A percentile compares a stretch with the other conserved stretches of the same genome.
phyloP scores from a whole-genome alignment of 2,113 vertebrate genomes.

The Reinhardtius hippoglossoides region DNA sequence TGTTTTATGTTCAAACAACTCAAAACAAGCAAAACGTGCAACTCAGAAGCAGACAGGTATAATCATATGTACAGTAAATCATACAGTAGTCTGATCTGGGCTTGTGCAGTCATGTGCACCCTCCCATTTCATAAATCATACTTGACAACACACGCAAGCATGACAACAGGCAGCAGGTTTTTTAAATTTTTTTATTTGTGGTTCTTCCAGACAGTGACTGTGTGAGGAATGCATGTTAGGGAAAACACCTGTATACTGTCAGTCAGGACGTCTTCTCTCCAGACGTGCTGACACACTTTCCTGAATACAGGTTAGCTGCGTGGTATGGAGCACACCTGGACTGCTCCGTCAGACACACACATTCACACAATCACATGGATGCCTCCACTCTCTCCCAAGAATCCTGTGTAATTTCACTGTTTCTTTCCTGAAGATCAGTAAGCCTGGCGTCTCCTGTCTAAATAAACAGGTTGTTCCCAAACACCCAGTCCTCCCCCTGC shows the following conservation, averaged over 20 bases:
- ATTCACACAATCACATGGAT: conserved; percentile 21
- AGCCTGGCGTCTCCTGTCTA: conserved; percentile 4
- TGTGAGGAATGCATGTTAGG: conserved; percentile 57
- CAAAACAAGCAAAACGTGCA: conserved; percentile 2
- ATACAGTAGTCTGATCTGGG: conserved; percentile 38
- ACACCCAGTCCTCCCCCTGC: background rate
- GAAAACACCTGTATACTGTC: conserved; percentile 62
- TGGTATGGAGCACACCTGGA: conserved; percentile 78
- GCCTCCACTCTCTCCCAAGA: conserved; percentile 22
- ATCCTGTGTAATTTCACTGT: conserved; percentile 24
- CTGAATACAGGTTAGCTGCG: conserved; percentile 50
- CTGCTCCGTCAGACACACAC: conserved; percentile 23
- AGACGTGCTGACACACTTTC: conserved; percentile 77
- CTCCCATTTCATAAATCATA: conserved; percentile 62
- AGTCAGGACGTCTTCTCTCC: conserved; percentile 35
- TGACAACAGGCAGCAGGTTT: conserved; percentile 35
- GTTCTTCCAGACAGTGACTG: conserved; percentile 36
- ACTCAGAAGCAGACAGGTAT: conserved; percentile 25
- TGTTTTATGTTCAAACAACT: conserved; percentile 3
- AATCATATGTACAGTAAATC: conserved; percentile 54
- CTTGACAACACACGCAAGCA: conserved; percentile 24
- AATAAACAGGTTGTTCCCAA: conserved; percentile 40
- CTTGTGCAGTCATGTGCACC: conserved; percentile 24
- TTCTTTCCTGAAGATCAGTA: conserved; percentile 6
- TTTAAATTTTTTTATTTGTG: conserved; percentile 28